phyloP scores from a whole-genome alignment of 2,113 vertebrate genomes.

The Rhombomys opimus region DNA sequence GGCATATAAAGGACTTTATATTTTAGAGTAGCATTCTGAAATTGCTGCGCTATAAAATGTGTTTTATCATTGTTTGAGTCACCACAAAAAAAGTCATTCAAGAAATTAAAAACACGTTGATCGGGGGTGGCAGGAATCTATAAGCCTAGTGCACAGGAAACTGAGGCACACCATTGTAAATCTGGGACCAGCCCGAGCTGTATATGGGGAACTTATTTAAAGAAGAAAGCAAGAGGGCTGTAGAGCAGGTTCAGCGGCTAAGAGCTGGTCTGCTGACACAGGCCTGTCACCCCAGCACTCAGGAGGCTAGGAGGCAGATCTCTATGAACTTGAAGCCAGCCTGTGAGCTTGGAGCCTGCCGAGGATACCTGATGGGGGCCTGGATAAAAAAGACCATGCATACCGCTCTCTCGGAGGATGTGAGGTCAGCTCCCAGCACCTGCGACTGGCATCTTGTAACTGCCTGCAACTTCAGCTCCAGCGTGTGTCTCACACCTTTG shows the following conservation, averaged over 20 bases:
- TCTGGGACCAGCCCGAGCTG: neutral
- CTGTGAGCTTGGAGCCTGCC: neutral
- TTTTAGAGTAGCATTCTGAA: constrained; percentile 21
- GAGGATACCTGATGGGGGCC: neutral
- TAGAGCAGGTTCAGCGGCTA: neutral
- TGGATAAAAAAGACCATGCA: neutral
- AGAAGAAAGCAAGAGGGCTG: neutral
- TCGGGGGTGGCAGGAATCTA: neutral
- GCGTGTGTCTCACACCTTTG: neutral
- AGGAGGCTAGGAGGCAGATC: neutral
- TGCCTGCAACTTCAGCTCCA: neutral
- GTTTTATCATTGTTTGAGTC: constrained; percentile 36
- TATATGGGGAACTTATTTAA: neutral
- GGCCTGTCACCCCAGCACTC: neutral
- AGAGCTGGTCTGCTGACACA: too few species aligned
- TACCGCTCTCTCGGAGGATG: neutral
- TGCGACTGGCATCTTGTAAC: neutral
- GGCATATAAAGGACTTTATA: neutral
- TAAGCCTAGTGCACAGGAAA: neutral
- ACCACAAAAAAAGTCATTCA: neutral
- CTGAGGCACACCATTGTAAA: neutral
- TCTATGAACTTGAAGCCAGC: neutral
- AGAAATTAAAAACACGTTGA: neutral
- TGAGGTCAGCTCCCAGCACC: neutral
- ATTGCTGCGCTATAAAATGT: neutral